Evolutionary conservation across 2,113 vertebrate genomes (phyloP), one percentile per base, ranked within the genome.

Genomic region (Ammodytes dubius): DNA sequence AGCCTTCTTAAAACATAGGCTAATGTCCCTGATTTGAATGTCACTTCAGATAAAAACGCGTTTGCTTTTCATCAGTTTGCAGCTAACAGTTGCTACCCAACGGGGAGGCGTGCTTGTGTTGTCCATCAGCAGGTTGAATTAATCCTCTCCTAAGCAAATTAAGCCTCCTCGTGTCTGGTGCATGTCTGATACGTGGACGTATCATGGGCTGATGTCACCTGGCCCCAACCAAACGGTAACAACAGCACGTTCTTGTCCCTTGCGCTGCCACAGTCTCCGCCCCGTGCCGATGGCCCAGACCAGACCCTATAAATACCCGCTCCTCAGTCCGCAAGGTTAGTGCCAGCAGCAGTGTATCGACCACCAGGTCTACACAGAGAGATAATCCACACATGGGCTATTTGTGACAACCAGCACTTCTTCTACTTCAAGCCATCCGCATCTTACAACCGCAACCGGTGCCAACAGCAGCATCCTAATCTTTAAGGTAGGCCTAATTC

Each of bases 311-410:
- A 92, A 80, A 90, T 9, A 7, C 7, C 9, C 0, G 8, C 13
- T 0, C 2, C 0, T 7, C 4, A 0, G 11, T 0, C 37, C 0
- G 0, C 0, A 0, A 7, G 14, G 5, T 6, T 66, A 65, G 37
- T 19, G 14, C n/a, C 45, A 52, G 40, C 45, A 68, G 65, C 69
- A 2, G 46, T 0, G 2, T 7, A 56, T 75, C 42, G 84, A 79
- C 52, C 81, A 45, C n/a, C 42, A 52, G 81, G 53, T 68, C 83
- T 5, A 5, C 4, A 4, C 7, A 2, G 63, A 47, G 6, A 75
- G n/a, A 4, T 63, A 37, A 8, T 67, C 60, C 27, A 90, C 93
- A 83, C 84, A 96, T 96, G 96, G 95, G 91, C 86, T 78, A 91
- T 19, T 66, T 42, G 79, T 57, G 76, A 77, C 61, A 94, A 92